phyloP scores from a whole-genome alignment of 2,113 vertebrate species.

The Pedionomus torquatus region DNA sequence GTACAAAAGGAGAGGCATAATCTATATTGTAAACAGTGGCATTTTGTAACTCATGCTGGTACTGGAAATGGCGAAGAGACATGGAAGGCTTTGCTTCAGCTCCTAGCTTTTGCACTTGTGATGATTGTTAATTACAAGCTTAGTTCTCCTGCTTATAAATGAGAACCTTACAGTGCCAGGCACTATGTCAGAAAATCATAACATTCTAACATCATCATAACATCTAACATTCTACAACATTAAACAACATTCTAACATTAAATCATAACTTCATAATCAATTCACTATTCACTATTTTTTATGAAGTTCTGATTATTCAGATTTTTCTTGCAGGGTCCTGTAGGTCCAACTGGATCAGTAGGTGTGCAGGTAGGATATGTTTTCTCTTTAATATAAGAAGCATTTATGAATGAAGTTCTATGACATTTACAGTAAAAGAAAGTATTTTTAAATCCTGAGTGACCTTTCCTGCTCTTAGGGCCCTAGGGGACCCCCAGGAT shows the following conservation, averaged over 20 bases:
- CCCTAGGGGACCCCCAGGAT: slow-evolving; percentile 84
- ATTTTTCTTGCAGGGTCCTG: slow-evolving; percentile 81
- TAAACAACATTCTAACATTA: too few relatives aligned
- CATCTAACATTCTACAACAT: too few relatives aligned
- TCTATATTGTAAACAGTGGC: background rate
- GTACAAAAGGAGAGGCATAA: background rate
- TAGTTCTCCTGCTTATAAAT: background rate
- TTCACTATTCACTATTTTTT: background rate
- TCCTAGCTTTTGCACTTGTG: background rate
- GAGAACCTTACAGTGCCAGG: background rate
- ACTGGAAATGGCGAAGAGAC: background rate
- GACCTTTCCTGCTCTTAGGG: slow-evolving; percentile 74
- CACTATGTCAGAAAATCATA: background rate
- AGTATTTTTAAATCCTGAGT: background rate
- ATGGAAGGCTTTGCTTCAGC: background rate
- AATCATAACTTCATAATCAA: too few relatives aligned
- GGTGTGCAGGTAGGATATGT: slow-evolving; percentile 84
- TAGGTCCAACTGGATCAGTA: slow-evolving; percentile 85
- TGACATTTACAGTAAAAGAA: background rate
- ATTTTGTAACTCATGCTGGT: background rate
- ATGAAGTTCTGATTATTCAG: background rate
- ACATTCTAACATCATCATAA: too few relatives aligned
- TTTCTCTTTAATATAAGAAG: background rate
- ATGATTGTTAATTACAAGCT: background rate
- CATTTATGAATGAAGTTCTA: background rate